phyloP scores from a whole-genome alignment of 2,888 invertebrate genomes.

The Automeris io region DNA sequence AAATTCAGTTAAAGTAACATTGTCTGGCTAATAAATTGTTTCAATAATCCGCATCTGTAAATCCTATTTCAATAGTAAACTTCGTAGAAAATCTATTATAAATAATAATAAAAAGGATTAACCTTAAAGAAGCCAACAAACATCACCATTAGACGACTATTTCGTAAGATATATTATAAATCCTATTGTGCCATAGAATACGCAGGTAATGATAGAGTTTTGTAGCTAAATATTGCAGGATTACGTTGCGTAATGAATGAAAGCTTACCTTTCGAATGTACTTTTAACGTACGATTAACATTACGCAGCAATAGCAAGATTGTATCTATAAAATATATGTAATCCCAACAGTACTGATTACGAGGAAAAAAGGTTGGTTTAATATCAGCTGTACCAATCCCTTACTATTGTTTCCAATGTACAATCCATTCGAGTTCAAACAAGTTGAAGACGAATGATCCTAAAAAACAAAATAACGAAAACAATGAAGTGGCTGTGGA shows the following conservation, averaged over 20 bases:
- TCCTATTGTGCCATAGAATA: background rate
- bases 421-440: background rate
- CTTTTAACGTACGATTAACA: conserved; percentile 12
- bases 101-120: background rate
- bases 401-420: conserved; percentile 7
- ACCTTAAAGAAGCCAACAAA: background rate
- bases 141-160: background rate
- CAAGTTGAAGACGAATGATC: no score
- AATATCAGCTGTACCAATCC: conserved; percentile 14
- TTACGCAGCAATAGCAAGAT: conserved; percentile 17
- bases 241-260: background rate
- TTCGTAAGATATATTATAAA: background rate
- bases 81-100: no score
- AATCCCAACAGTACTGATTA: conserved; percentile 24
- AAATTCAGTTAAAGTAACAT: no score
- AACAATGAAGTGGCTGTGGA: no score
- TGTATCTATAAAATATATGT: conserved; percentile 25
- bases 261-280: conserved; percentile 1
- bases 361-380: conserved; percentile 18
- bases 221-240: background rate
- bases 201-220: background rate
- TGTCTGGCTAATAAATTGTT: no score
- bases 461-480: no score
- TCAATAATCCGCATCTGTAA: no score
- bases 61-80: background rate